Evolutionary conservation across 1,140 invertebrate genomes (phyloP), one percentile per base, ranked within the genome.

Genomic region (Neodiprion lecontei): DNA sequence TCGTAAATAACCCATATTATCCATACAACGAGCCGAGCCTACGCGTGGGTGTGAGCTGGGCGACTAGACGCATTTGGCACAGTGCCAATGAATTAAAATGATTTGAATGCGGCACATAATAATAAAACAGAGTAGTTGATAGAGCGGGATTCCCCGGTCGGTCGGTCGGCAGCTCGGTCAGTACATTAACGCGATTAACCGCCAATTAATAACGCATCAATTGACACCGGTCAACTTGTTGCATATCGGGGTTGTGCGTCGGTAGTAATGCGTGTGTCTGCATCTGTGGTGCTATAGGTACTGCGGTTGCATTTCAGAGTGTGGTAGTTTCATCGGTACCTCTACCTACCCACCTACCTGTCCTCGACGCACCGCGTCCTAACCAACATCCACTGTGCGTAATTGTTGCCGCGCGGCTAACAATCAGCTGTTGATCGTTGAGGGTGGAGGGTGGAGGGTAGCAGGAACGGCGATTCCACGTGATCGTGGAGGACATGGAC

Each of bases 201-300:
- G 81, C 82, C 84, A 85, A 88, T 87, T 88, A 87, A 88, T 88
- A 88, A 88, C 85, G 80, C 85, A 87, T 87, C 86, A 88, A 88
- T 87, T 88, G 86, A 86, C 83, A 87, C 81, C 82, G 85, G 82
- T 84, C 86, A 86, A 87, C 86, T 87, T 87, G 86, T 87, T 87
- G 86, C 86, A 81, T 40, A 40, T 79, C 83, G 79, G 77, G 78
- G 77, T 80, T 78, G 28, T 40, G 76, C 10, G 67, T 65, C 74
- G 74, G 76, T 65, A 50, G 76, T 65, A 50, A 47, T 68, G 65
- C 23, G 70, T 61, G 66, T 77, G 72, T 75, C 67, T 71, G 49
- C 80, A 83, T 81, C 4, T 12, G 75, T 28, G 72, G 74, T 74
- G 77, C 72, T 40, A 67, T 74, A 75, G 72, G 75, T 69, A 74